These are phyloP conservation scores for Elgaria multicarinata DNA, from an alignment of 2,113 vertebrate genomes.

Conservation along the genomic window DNA sequence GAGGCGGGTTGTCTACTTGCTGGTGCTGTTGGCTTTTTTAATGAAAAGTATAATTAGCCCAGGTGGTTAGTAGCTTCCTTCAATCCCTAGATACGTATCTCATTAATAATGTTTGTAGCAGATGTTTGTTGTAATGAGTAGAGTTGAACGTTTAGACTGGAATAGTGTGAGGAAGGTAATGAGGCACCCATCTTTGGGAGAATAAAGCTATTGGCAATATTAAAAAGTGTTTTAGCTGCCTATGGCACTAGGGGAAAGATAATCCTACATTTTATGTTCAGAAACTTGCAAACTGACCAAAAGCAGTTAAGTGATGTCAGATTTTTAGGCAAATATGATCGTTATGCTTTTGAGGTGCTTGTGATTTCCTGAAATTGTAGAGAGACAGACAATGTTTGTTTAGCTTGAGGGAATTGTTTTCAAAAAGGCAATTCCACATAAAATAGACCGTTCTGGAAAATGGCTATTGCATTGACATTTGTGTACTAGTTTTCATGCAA, in stretches of 20 bases:
- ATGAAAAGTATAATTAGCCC: conserved; percentile 63
- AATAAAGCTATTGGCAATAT: conserved; percentile 55
- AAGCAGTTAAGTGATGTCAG: conserved; percentile 1
- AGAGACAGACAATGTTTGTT: conserved; percentile 7
- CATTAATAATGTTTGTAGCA: conserved; percentile 75
- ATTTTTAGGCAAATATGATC: conserved; percentile 21
- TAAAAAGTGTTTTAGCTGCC: conserved; percentile 60
- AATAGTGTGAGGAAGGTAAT: conserved; percentile 61
- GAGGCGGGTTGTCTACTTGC: conserved; percentile 41
- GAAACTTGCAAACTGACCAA: conserved; percentile 37
- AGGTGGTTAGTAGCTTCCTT: conserved; percentile 71
- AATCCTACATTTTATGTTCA: conserved; percentile 40
- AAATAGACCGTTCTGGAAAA: conserved; percentile 56
- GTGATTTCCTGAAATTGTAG: conserved; percentile 23
- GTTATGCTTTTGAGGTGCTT: conserved; percentile 38
- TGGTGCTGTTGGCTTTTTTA: conserved; percentile 51
- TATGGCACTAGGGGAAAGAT: conserved; percentile 48
- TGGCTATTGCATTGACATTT: conserved; percentile 40
- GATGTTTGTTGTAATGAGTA: conserved; percentile 76
- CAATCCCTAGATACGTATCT: conserved; percentile 63
- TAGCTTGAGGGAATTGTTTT: conserved; percentile 36
- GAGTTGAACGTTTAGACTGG: conserved; percentile 70
- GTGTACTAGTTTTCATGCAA: conserved; percentile 9
- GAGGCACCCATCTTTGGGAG: conserved; percentile 45
- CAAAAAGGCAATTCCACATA: neutral